Evolutionary conservation across 2,797 vertebrate genomes (phyloP), one percentile per base, ranked within the genome.

Genomic region (Vireo griseus): DNA sequence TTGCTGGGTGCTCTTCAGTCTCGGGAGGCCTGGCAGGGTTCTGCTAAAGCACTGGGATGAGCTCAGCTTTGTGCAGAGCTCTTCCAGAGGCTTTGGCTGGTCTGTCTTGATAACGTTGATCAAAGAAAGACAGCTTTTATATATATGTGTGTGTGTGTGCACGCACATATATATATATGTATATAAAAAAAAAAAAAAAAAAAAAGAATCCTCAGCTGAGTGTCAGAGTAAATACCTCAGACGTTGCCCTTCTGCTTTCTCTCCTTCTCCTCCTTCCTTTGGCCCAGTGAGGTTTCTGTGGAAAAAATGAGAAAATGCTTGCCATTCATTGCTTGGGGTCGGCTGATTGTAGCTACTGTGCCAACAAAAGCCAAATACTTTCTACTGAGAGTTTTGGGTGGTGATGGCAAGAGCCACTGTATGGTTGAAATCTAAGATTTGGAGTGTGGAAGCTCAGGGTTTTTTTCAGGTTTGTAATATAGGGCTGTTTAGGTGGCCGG

Each of bases 91-190:
- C 65, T 24, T 72, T 55, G 37, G 19, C 22, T 91, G 54, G 6
- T 35, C 42, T 31, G 45, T 8, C 31, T n/a, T 33, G 52, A 62
- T 58, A 13, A 88, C 72, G 16, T 24, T 51, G 29, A 55, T 73
- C 44, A 66, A 82, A 51, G 47, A 48, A 58, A 40, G 55, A 15
- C 20, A 90, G 18, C 18, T 61, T 61, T 40, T 13, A n/a, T 28
- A 42, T 35, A 12, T 47, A 5, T 55, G 1, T 29, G 1, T 33
- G 12, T n/a, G 6, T 28, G 9, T 15, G 7, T 10, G 39, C 39
- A 11, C 39, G 11, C 39, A 17, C 10, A 2, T 3, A 4, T 15
- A 8, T 29, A 6, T 35, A 4, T 24, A 10, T 16, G 6, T 21
- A 26, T 8, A 26, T 25, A 16, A 16, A 39, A 7, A 11, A 7